These are phyloP conservation scores for Drosophila virilis DNA, from an alignment of 1,140 invertebrate genomes.

Conservation along the genomic window DNA sequence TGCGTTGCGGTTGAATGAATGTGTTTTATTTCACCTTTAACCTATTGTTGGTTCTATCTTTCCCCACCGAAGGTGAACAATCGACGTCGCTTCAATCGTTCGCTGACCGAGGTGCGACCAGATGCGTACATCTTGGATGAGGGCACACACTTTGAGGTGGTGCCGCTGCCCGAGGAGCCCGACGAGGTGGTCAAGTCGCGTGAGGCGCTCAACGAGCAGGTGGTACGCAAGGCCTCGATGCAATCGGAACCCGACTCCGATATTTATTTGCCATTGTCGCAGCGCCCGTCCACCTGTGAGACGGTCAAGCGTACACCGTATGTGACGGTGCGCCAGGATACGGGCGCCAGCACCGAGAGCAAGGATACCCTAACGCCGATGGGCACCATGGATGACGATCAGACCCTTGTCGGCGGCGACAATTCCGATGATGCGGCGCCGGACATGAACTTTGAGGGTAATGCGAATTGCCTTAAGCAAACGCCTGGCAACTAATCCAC, in stretches of 20 bases:
- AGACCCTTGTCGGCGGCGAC: conserved; percentile 74
- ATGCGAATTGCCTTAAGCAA: conserved; percentile 28
- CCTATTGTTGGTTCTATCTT: conserved; percentile 5
- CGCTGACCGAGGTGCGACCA: conserved; percentile 88
- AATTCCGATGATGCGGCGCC: conserved; percentile 77
- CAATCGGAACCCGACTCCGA: conserved; percentile 84
- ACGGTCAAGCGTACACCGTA: conserved; percentile 80
- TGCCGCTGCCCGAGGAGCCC: conserved; percentile 85
- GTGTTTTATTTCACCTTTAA: conserved; percentile 2
- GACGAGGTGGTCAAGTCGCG: conserved; percentile 83
- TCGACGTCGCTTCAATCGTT: conserved; percentile 86
- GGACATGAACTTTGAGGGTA: conserved; percentile 82
- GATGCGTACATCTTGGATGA: conserved; percentile 86
- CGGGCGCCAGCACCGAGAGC: conserved; percentile 83
- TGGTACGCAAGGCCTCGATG: conserved; percentile 78
- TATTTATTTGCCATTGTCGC: conserved; percentile 72
- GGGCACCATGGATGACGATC: conserved; percentile 77
- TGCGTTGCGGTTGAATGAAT: conserved; percentile 34
- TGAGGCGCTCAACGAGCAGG: conserved; percentile 74
- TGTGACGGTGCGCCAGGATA: conserved; percentile 81
- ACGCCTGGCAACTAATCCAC: conserved; percentile 21
- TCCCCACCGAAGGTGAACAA: conserved; percentile 67
- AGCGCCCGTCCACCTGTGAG: conserved; percentile 78
- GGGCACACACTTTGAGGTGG: conserved; percentile 85
- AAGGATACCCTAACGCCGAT: conserved; percentile 83